Percentiles rank a stretch among this genome's conserved stretches.
These are phyloP conservation scores for Mirounga angustirostris DNA, from an alignment of 2,113 vertebrate species.

Conservation along the genomic window DNA sequence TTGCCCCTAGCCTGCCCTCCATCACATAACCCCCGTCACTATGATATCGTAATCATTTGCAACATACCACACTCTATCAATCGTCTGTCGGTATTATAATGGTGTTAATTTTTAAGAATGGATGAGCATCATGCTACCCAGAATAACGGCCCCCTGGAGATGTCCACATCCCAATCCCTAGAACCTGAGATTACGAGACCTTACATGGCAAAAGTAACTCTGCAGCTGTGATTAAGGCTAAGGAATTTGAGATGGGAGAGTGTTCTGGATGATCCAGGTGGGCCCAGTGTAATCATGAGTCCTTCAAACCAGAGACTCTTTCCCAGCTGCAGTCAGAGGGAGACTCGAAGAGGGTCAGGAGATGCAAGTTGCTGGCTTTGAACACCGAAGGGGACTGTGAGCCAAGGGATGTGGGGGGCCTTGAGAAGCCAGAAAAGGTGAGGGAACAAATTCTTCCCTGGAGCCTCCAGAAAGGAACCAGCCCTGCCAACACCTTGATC, in stretches of 20 bases:
- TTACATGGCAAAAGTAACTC: background rate
- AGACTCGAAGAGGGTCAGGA: background rate
- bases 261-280: background rate
- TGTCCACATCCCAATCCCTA: background rate
- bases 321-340: background rate
- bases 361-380: background rate
- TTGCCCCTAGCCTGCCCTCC: background rate
- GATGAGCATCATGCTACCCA: background rate
- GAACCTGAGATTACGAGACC: background rate
- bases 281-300: background rate
- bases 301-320: conserved; percentile 5
- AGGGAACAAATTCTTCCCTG: background rate
- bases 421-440: background rate
- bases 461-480: background rate
- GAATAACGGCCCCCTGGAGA: background rate
- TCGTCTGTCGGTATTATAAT: background rate
- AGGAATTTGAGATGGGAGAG: background rate
- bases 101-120: background rate
- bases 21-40: background rate
- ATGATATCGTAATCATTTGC: background rate
- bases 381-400: background rate
- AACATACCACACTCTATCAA: background rate
- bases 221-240: background rate
- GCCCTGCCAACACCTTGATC: background rate
- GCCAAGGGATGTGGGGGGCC: background rate